These are phyloP conservation scores for Xanthorhoe designata DNA, from an alignment of 2,888 invertebrate genomes.

Conservation along the genomic window DNA sequence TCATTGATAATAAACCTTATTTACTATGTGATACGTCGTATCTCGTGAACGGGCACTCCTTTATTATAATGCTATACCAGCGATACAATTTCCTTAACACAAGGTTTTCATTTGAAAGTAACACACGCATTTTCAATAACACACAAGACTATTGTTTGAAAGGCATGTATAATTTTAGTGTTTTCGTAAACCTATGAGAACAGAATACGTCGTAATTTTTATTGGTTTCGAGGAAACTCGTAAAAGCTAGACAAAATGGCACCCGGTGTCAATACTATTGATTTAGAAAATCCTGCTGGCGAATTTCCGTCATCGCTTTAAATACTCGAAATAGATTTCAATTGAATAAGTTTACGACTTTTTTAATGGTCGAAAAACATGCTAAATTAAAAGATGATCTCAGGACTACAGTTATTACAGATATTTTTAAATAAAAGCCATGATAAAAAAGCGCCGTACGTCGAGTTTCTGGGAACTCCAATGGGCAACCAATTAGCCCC, in stretches of 20 bases:
- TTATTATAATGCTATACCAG: slow-evolving; percentile 32
- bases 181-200: slow-evolving; percentile 33
- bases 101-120: slow-evolving; percentile 25
- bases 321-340: background rate
- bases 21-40: background rate
- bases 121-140: slow-evolving; percentile 14
- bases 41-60: slow-evolving; percentile 45
- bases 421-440: background rate
- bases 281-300: slow-evolving; percentile 14
- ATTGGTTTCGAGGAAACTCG: slow-evolving; percentile 38
- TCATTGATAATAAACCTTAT: background rate
- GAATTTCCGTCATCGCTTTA: background rate
- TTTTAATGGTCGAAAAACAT: slow-evolving; percentile 10
- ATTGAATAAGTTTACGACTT: background rate
- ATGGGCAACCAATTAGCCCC: slow-evolving; percentile 33
- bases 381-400: slow-evolving; percentile 7
- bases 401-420: slow-evolving; percentile 23
- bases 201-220: slow-evolving; percentile 38
- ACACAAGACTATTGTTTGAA: slow-evolving; percentile 22
- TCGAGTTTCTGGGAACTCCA: slow-evolving; percentile 35
- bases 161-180: slow-evolving; percentile 36
- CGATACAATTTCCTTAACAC: slow-evolving; percentile 32
- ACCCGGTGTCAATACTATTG: slow-evolving; percentile 24
- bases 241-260: slow-evolving; percentile 36
- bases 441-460: slow-evolving; percentile 15